Evolutionary conservation across 2,888 invertebrate species (phyloP).

Genomic region (Drosophila niveifrons): DNA sequence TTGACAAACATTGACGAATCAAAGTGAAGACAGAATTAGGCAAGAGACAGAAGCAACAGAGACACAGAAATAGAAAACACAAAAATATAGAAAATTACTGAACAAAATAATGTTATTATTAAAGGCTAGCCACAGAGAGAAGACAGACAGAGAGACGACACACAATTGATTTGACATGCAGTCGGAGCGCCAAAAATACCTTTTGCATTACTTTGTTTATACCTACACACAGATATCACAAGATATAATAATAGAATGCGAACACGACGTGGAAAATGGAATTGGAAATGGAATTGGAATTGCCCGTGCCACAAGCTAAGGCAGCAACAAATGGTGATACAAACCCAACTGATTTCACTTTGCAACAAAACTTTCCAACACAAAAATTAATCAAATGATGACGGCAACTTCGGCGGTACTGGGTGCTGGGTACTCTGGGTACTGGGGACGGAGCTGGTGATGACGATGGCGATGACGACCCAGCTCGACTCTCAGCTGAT

Average conservation of each 20-base stretch:
- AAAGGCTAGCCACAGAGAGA: constrained; percentile 30
- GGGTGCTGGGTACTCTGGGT: background rate
- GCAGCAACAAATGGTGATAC: constrained; percentile 42
- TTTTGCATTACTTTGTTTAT: constrained; percentile 55
- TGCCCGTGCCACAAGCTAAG: constrained; percentile 40
- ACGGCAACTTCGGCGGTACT: constrained; percentile 34
- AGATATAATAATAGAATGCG: constrained; percentile 68
- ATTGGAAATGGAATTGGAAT: constrained; percentile 55
- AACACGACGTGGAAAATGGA: constrained; percentile 71
- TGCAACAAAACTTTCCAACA: constrained; percentile 75
- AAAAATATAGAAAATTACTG: constrained; percentile 29
- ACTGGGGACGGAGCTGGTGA: constrained; percentile 39
- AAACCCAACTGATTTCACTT: constrained; percentile 73
- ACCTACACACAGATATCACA: constrained; percentile 40
- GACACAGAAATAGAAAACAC: constrained; percentile 32
- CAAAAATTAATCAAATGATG: constrained; percentile 78
- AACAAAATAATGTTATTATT: constrained; percentile 67
- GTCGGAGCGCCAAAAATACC: constrained; percentile 60
- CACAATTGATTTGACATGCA: constrained; percentile 79
- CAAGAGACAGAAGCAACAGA: background rate
- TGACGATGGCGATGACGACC: constrained; percentile 35
- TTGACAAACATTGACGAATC: constrained; percentile 66
- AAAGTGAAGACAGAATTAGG: constrained; percentile 14
- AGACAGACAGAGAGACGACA: constrained; percentile 33
- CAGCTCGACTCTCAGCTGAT: constrained; percentile 55